Percentiles rank a stretch among this genome's conserved stretches.
Conservation (phyloP, 2,797 vertebrate species). For the Pseudochirops corinnae region DNA sequence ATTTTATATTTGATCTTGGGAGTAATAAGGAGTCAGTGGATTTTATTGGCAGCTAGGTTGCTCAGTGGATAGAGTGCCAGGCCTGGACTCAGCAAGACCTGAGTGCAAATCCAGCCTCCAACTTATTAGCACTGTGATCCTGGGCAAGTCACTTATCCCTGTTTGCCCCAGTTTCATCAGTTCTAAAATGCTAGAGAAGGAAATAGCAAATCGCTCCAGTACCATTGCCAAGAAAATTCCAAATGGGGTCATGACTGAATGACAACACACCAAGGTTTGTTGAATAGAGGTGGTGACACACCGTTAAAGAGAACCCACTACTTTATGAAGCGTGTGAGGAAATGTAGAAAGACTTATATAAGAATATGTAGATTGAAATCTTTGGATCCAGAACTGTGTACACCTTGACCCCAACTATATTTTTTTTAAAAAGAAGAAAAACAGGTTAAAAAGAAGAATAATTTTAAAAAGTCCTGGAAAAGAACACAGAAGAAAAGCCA, state of each 20-base stretch:
- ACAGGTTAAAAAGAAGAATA: not conserved
- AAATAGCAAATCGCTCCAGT: not conserved
- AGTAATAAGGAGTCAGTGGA: not conserved
- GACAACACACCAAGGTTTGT: not conserved
- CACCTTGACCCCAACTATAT: not conserved
- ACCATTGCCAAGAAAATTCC: not conserved
- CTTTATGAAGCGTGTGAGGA: not conserved
- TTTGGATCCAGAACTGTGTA: not conserved
- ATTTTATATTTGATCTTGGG: not conserved
- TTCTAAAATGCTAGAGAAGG: not conserved
- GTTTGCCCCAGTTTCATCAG: not conserved
- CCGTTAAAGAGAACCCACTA: not conserved
- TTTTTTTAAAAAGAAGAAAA: not conserved
- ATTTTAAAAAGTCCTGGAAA: not conserved
- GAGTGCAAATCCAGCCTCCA: not conserved
- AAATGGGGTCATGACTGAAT: not conserved
- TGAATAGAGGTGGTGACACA: not conserved
- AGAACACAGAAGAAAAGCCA: not conserved
- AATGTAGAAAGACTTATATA: not conserved
- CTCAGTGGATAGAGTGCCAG: too few species aligned
- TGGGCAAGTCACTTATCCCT: not conserved
- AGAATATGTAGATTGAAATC: not conserved
- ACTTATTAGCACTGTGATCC: not conserved
- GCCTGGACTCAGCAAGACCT: not conserved
- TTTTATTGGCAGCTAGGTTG: not conserved